Base-by-base conservation (phyloP, 2,797 vertebrate genomes). In the Philypnodon macrostomus region DNA sequence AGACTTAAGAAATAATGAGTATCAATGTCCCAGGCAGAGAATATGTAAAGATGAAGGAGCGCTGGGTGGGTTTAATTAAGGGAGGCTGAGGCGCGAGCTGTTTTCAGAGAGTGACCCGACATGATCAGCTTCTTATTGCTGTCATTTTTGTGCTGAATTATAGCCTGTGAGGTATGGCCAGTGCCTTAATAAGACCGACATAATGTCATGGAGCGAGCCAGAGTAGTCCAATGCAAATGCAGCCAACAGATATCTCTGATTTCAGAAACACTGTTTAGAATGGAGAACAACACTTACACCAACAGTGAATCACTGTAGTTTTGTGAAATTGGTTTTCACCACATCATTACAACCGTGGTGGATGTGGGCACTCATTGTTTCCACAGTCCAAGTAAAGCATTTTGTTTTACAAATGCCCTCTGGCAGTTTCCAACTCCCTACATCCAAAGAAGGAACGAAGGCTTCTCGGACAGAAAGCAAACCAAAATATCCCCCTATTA, bases 1-100 rank as follows among this genome's bases (percentile, higher is more conserved):
- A 92, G 93, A 94, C 93, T 95, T 90, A 91, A 90, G 92, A 95
- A 97, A 97, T 98, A 98, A 99, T 98, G 96, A 98, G 95, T 97
- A 97, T 95, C 95, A 97, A 94, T 95, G 95, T 97, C 94, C 93
- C 94, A 90, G 92, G 91, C 89, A 70, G 86, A 89, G 91, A 94
- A 93, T 95, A 97, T 93, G 92, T 93, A 95, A 93, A 94, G 92
- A 94, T 90, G 90, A 92, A 93, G 84, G 88, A 92, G 92, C 87
- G 87, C 89, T 88, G 91, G 87, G 91, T 91, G 92, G 92, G 90
- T 93, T 97, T 98, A 98, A 97, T 98, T 97, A 98, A 95, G 89
- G 91, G 85, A 91, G 90, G 87, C 81, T 78, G 89, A 88, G 92
- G 89, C 91, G 89, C 86, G 90, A 84, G 87, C 89, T 77, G 87